These are phyloP conservation scores for Bombus sylvicola DNA, from an alignment of 1,140 invertebrate genomes.

Conservation along the genomic window DNA sequence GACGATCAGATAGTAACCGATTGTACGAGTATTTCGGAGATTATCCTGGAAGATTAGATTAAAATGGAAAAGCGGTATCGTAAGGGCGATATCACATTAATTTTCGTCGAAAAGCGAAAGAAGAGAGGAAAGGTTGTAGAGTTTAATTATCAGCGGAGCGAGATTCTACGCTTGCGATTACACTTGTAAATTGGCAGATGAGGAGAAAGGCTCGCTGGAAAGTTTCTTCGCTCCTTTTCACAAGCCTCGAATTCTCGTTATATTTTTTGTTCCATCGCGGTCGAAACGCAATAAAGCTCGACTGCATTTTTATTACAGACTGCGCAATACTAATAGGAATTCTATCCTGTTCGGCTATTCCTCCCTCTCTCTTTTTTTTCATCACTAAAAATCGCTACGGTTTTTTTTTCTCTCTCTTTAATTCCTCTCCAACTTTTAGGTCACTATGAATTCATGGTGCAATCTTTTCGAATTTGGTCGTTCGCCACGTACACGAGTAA, in stretches of 20 bases:
- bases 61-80: neutral
- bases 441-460: too few relatives aligned
- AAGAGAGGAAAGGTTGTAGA: neutral
- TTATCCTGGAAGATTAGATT: neutral
- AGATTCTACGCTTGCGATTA: neutral
- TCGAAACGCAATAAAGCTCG: constrained; percentile 54
- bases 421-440: neutral
- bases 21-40: neutral
- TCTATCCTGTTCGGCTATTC: constrained; percentile 24
- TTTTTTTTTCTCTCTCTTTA: neutral
- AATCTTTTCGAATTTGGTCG: too few relatives aligned
- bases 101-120: neutral
- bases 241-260: neutral
- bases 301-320: constrained; percentile 59
- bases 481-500: too few relatives aligned
- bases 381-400: neutral
- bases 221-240: neutral
- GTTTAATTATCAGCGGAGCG: neutral
- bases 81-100: neutral
- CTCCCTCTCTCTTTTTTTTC: neutral
- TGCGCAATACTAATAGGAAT: constrained; percentile 63
- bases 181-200: neutral
- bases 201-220: neutral
- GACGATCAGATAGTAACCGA: neutral
- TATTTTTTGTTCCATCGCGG: constrained; percentile 13